Evolutionary conservation across 2,113 vertebrate species (phyloP), one percentile per base, ranked within the genome.

Genomic region (Delphinapterus leucas): DNA sequence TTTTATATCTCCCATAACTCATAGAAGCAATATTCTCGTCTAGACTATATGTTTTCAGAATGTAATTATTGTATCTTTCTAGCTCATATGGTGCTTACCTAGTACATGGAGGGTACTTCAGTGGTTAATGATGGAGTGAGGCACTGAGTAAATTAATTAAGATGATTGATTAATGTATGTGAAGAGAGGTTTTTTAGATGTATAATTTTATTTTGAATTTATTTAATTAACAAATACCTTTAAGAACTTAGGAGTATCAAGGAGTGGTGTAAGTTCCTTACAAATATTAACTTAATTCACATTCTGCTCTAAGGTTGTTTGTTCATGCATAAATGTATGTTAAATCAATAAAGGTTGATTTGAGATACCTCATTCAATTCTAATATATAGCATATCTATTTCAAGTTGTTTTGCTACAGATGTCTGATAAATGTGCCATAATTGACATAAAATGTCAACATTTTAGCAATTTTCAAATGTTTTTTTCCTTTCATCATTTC

Each of bases 171-270:
- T 9, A 49, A 61, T 67, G 17, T 67, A 58, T 36, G 33, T 49
- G 5, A 74, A 65, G 38, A 41, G 2, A 73, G 8, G 12, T 20
- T 95, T 95, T 41, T 12, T 31, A 55, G 33, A 86, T 17, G 3
- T 38, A 76, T 49, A 81, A 25, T 82, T 96, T 93, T 38, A 63
- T 92, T 90, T 95, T 84, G 20, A 65, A 41, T 94, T 61, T 68
- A 91, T 38, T 80, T 88, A 81, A 23, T 80, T 55, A 80, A 67
- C 7, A 83, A 83, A 91, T 60, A 81, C 6, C 21, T 71, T 4
- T 31, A 84, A 60, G 36, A 73, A 84, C 18, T 23, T 55, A 9
- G 9, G 55, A 58, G 15, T 91, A 25, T 31, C 13, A 86, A 80
- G 33, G 33, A 65, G 2, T 70, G 5, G 6, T 71, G 6, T 93